phyloP scores from a whole-genome alignment of 1,140 invertebrate species.

The Eriocheir sinensis region DNA sequence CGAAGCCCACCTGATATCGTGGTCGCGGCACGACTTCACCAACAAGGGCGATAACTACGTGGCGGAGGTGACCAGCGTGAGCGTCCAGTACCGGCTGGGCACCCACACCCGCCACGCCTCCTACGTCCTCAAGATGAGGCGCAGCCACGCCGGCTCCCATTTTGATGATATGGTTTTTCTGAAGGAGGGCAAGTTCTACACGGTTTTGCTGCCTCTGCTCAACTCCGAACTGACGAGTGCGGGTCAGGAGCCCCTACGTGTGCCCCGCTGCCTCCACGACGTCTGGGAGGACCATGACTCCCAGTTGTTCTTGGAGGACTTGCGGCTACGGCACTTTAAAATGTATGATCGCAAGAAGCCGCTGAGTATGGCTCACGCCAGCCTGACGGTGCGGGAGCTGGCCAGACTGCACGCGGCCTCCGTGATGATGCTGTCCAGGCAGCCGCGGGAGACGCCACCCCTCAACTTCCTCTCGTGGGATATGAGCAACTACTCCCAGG shows the following conservation, averaged over 20 bases:
- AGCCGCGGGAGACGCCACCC: not conserved
- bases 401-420: constrained; percentile 64
- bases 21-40: constrained; percentile 46
- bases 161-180: constrained; percentile 44
- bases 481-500: constrained; percentile 53
- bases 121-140: constrained; percentile 65
- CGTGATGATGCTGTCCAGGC: constrained; percentile 35
- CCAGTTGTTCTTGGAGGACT: constrained; percentile 55
- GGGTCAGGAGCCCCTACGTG: constrained; percentile 5
- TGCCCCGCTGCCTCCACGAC: constrained; percentile 43
- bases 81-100: constrained; percentile 28
- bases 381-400: constrained; percentile 55
- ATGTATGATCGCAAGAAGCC: constrained; percentile 49
- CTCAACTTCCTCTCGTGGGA: constrained; percentile 50
- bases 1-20: constrained; percentile 48
- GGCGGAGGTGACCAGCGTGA: constrained; percentile 45
- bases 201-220: constrained; percentile 8
- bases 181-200: constrained; percentile 56
- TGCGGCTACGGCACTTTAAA: constrained; percentile 38
- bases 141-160: not conserved
- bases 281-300: not conserved
- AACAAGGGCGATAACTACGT: constrained; percentile 69
- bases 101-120: constrained; percentile 30
- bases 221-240: not conserved
- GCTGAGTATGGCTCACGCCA: constrained; percentile 30